These are phyloP conservation scores for Meteorus cinctellus DNA, from an alignment of 2,888 invertebrate genomes.

Conservation along the genomic window DNA sequence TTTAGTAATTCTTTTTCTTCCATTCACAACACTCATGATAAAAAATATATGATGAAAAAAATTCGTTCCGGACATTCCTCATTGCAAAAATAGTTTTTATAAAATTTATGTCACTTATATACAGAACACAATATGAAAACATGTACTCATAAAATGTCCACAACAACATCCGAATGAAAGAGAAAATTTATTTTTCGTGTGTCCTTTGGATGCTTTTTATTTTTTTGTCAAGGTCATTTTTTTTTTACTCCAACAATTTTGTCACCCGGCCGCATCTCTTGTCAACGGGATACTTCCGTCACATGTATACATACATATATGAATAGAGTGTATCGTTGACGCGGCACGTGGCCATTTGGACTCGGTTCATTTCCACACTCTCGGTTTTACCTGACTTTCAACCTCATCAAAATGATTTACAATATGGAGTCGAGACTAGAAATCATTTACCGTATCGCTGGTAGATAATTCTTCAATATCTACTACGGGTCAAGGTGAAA, in stretches of 20 bases:
- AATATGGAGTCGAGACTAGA: not conserved
- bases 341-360: slow-evolving; percentile 48
- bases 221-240: slow-evolving; percentile 22
- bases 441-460: slow-evolving; percentile 21
- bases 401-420: slow-evolving; percentile 47
- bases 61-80: no score
- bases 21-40: no score
- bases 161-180: not conserved
- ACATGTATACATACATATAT: slow-evolving; percentile 5
- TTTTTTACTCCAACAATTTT: slow-evolving; percentile 47
- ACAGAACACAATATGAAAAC: not conserved
- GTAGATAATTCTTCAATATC: slow-evolving; percentile 18
- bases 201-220: slow-evolving; percentile 10
- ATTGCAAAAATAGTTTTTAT: no score
- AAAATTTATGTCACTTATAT: not conserved
- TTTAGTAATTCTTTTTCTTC: no score
- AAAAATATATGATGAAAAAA: no score
- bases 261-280: slow-evolving; percentile 12
- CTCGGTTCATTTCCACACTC: slow-evolving; percentile 49
- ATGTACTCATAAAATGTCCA: not conserved
- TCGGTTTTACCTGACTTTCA: slow-evolving; percentile 39
- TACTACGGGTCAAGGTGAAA: slow-evolving; percentile 47
- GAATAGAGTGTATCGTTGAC: slow-evolving; percentile 1
- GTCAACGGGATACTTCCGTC: slow-evolving; percentile 23
- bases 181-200: slow-evolving; percentile 6